These are phyloP conservation scores for Minunthozetes semirufus DNA, from an alignment of 2,888 invertebrate species.

Conservation along the genomic window DNA sequence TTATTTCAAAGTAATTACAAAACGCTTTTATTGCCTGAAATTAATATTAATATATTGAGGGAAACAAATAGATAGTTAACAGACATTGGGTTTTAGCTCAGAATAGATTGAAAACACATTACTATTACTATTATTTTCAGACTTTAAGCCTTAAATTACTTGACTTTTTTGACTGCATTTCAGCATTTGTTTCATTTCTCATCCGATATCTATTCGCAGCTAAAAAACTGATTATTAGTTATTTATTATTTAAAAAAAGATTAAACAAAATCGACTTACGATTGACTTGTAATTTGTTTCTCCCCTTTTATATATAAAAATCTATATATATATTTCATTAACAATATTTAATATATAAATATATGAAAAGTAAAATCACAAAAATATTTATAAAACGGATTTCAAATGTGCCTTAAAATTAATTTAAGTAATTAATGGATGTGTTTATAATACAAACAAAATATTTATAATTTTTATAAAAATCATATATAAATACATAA, in stretches of 20 bases:
- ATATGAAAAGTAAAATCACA: neutral
- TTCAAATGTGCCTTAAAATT: slow-evolving; percentile 17
- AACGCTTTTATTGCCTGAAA: too few species aligned
- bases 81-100: too few species aligned
- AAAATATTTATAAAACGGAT: neutral
- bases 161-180: neutral
- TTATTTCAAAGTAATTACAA: too few species aligned
- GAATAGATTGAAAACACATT: neutral
- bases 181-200: neutral
- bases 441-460: neutral
- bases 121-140: neutral
- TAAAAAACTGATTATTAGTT: neutral
- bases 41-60: too few species aligned
- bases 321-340: neutral
- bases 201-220: neutral
- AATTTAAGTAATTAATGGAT: neutral
- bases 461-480: slow-evolving; percentile 10
- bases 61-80: too few species aligned
- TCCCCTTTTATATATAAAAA: slow-evolving; percentile 4
- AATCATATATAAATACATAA: neutral
- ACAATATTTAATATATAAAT: slow-evolving; percentile 4
- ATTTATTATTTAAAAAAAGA: neutral
- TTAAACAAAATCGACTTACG: neutral
- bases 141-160: neutral
- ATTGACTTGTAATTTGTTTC: neutral